phyloP scores from a whole-genome alignment of 2,797 vertebrate genomes.

The Peromyscus eremicus region DNA sequence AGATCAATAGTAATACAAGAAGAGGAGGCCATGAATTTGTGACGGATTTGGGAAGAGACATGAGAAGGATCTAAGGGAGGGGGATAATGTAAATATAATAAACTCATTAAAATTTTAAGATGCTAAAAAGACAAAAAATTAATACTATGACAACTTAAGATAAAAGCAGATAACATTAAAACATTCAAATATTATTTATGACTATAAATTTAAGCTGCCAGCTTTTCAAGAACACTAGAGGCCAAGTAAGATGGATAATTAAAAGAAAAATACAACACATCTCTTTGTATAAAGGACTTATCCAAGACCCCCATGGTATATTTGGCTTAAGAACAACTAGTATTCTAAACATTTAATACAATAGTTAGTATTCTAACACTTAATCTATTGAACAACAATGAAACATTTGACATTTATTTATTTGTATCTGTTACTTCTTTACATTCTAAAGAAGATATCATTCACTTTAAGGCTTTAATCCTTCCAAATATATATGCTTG shows the following conservation, averaged over 20 bases:
- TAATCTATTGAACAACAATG: not conserved
- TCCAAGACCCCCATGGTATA: not conserved
- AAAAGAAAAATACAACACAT: not conserved
- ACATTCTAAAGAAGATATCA: not conserved
- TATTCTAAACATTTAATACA: not conserved
- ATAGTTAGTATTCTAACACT: not conserved
- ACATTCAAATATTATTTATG: not conserved
- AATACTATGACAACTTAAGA: not conserved
- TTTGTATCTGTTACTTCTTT: not conserved
- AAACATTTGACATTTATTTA: not conserved
- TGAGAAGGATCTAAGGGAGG: not conserved
- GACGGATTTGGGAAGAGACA: not conserved
- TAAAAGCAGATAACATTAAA: not conserved
- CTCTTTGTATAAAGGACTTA: not conserved
- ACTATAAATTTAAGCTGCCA: not conserved
- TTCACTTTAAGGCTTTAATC: not conserved
- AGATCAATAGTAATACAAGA: not conserved
- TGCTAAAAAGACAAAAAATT: not conserved
- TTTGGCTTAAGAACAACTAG: not conserved
- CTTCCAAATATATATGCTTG: constrained; percentile 9
- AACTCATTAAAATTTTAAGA: not conserved
- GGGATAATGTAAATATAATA: not conserved
- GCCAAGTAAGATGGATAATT: not conserved
- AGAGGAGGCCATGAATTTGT: not conserved
- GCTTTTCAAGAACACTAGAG: not conserved